Evolutionary conservation across 2,888 invertebrate species (phyloP).

Genomic region (Temnothorax rugatulus): DNA sequence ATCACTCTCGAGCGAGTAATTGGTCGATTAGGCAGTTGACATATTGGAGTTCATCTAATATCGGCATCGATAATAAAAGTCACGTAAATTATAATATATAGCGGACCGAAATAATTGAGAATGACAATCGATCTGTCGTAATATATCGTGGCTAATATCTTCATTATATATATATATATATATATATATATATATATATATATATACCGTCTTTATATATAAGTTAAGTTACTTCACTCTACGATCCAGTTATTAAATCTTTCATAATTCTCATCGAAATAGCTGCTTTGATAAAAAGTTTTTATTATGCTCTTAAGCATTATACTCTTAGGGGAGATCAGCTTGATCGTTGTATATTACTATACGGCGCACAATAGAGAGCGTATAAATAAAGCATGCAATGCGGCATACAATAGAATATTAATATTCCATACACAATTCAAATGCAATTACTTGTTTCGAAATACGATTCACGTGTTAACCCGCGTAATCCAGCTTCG

Average conservation of each 20-base stretch:
- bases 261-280: not conserved
- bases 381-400: not conserved
- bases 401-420: slow-evolving; percentile 19
- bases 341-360: not conserved
- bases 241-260: not conserved
- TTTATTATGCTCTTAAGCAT: not conserved
- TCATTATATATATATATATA: not conserved
- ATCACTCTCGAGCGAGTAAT: slow-evolving; percentile 37
- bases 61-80: slow-evolving; percentile 30
- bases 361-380: slow-evolving; percentile 5
- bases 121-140: not conserved
- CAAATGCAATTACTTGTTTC: slow-evolving; percentile 19
- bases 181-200: not conserved
- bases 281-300: not conserved
- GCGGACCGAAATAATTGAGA: not conserved
- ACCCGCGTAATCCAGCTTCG: not conserved
- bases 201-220: not conserved
- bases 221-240: not conserved
- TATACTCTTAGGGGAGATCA: not conserved
- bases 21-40: slow-evolving; percentile 24
- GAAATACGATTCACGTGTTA: not conserved
- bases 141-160: not conserved
- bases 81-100: not conserved
- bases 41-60: slow-evolving; percentile 31
- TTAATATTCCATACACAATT: slow-evolving; percentile 20